Percentiles rank a stretch among this genome's conserved stretches.
Conservation (phyloP, 2,113 vertebrate genomes). For the Zeus faber region DNA sequence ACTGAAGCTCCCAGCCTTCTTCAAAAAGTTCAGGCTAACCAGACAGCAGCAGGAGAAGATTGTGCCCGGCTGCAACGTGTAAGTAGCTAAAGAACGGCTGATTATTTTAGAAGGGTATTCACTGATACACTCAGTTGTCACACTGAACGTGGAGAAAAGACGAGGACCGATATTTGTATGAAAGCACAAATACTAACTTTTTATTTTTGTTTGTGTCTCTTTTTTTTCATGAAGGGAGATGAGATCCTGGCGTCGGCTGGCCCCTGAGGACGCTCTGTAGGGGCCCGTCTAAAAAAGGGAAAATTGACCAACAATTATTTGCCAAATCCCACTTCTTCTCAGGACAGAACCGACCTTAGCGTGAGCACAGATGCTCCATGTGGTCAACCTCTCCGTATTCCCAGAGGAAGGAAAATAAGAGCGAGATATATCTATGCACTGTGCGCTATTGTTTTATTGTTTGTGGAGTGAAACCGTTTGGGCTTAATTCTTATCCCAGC, state of each 20-base stretch:
- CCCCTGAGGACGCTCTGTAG: constrained; percentile 50
- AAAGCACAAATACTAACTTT: too few species aligned
- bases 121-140: too few species aligned
- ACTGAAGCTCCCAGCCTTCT: constrained; percentile 61
- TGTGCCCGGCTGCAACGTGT: constrained; percentile 66
- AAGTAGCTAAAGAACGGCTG: constrained; percentile 19
- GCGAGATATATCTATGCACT: constrained; percentile 7
- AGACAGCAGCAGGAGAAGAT: constrained; percentile 61
- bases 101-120: not conserved
- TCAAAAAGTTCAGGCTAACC: constrained; percentile 55
- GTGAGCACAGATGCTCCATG: too few species aligned
- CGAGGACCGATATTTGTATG: constrained; percentile 14
- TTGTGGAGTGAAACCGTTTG: too few species aligned
- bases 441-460: constrained; percentile 41
- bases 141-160: too few species aligned
- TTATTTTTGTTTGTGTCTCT: not conserved
- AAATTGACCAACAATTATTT: not conserved
- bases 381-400: not conserved
- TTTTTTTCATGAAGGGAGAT: constrained; percentile 56
- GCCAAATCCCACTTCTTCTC: not conserved
- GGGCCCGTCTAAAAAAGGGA: not conserved
- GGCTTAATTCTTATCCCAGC: constrained; percentile 69
- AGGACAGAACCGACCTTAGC: constrained; percentile 4
- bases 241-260: constrained; percentile 71
- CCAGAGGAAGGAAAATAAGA: constrained; percentile 10